phyloP scores from a whole-genome alignment of 2,113 vertebrate genomes.

The Colaptes auratus region DNA sequence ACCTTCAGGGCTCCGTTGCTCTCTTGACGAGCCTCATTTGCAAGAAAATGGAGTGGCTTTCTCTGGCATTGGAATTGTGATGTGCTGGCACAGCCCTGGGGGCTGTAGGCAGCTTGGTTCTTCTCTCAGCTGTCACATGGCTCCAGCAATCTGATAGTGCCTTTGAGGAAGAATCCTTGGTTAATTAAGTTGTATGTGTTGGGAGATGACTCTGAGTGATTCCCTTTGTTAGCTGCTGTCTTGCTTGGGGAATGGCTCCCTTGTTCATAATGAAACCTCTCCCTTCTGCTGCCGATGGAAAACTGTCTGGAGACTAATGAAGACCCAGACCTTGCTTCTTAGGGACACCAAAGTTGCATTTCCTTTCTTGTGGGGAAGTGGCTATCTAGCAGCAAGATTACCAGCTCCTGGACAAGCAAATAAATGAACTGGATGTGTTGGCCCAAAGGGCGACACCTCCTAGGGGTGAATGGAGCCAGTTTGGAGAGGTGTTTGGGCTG shows the following conservation, averaged over 20 bases:
- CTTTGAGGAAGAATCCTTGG: neutral
- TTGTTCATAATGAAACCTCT: conserved; percentile 24
- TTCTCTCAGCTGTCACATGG: neutral
- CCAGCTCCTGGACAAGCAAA: neutral
- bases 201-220: conserved; percentile 14
- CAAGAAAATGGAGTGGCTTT: neutral
- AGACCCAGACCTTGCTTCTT: neutral
- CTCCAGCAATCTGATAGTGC: conserved; percentile 33
- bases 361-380: neutral
- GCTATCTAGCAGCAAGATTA: neutral
- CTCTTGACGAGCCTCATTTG: neutral
- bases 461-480: neutral
- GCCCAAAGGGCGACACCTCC: neutral
- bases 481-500: neutral
- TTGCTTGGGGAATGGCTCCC: neutral
- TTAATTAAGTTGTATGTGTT: neutral
- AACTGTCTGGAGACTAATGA: neutral
- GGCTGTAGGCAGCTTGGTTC: neutral
- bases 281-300: neutral
- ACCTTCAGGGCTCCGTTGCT: neutral
- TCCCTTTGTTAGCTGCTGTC: conserved; percentile 9
- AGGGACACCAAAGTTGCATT: neutral
- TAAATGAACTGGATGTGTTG: neutral
- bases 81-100: neutral
- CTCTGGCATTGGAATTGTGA: neutral